Percentiles rank a stretch among this genome's conserved stretches.
Evolutionary conservation across 2,888 invertebrate species (phyloP).

Genomic region (Amblyteles armatorius): DNA sequence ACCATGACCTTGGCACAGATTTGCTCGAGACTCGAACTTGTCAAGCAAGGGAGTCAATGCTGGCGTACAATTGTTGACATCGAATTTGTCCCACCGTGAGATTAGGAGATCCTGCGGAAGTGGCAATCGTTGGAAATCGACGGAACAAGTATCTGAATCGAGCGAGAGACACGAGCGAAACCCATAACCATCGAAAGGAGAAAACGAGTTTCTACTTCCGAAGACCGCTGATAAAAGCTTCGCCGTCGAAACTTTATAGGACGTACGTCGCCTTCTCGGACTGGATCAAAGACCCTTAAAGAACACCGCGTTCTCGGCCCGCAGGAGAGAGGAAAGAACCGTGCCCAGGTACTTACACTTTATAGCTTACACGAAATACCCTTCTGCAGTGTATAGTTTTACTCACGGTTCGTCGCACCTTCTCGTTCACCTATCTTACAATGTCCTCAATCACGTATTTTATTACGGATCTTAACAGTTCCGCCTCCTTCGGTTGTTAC

Average conservation of each 20-base stretch:
- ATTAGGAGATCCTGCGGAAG: not conserved
- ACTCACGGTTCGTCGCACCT: not conserved
- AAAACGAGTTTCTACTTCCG: conserved; percentile 2
- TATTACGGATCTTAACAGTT: conserved; percentile 23
- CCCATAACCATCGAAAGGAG: conserved; percentile 1
- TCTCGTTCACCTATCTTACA: not conserved
- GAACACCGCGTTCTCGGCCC: conserved; percentile 15
- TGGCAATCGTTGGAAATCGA: conserved; percentile 23
- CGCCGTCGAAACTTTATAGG: conserved; percentile 36
- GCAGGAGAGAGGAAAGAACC: conserved; percentile 14
- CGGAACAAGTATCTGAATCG: not conserved
- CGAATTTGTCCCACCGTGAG: not conserved
- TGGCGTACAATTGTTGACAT: not conserved
- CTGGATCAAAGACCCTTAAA: conserved; percentile 33
- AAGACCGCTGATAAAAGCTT: conserved; percentile 25
- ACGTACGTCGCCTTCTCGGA: conserved; percentile 14
- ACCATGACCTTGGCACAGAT: no score
- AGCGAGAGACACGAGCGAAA: conserved; percentile 8
- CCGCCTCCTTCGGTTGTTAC: not conserved
- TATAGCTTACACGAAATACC: conserved; percentile 33
- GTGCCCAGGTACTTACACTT: conserved; percentile 14
- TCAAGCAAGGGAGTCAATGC: not conserved
- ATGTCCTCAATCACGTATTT: conserved; percentile 43
- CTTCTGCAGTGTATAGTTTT: not conserved
- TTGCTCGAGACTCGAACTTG: not conserved